Percentiles rank a stretch among this genome's conserved stretches.
Evolutionary conservation across 2,113 vertebrate species (phyloP).

Genomic region (Etia nguti): DNA sequence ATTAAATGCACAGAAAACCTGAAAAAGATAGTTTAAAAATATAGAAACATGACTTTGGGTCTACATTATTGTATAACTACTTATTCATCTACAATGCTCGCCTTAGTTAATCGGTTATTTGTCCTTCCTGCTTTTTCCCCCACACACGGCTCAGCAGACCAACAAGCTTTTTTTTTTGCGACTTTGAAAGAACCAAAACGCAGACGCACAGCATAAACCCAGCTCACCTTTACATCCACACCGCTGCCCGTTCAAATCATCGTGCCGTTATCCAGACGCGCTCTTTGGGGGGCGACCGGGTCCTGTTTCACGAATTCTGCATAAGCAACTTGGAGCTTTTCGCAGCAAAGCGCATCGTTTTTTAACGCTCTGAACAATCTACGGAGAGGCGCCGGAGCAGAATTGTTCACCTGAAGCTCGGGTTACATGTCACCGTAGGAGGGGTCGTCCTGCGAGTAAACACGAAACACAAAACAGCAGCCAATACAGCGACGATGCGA

Average conservation of each 20-base stretch:
- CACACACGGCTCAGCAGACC: background rate
- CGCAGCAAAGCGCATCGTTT: background rate
- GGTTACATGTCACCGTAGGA: constrained; percentile 17
- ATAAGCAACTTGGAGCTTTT: background rate
- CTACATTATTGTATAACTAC: background rate
- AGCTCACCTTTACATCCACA: constrained; percentile 29
- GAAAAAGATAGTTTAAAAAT: background rate
- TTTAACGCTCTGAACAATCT: background rate
- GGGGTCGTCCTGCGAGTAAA: constrained; percentile 8
- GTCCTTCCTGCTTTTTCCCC: background rate
- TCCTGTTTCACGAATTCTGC: background rate
- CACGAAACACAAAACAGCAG: background rate
- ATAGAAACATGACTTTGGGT: background rate
- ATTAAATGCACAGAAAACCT: background rate
- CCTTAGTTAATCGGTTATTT: background rate
- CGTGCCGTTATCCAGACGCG: background rate
- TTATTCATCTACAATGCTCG: background rate
- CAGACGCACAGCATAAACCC: background rate
- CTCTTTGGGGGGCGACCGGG: background rate
- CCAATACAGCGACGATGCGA: background rate
- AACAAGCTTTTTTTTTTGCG: background rate
- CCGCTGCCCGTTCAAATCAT: background rate
- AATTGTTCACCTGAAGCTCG: constrained; percentile 44
- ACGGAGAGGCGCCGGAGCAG: background rate
- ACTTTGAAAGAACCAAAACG: background rate